Percentiles rank a stretch among this genome's conserved stretches.
Conservation (phyloP, 2,113 vertebrate species). For the Ciconia stormi region DNA sequence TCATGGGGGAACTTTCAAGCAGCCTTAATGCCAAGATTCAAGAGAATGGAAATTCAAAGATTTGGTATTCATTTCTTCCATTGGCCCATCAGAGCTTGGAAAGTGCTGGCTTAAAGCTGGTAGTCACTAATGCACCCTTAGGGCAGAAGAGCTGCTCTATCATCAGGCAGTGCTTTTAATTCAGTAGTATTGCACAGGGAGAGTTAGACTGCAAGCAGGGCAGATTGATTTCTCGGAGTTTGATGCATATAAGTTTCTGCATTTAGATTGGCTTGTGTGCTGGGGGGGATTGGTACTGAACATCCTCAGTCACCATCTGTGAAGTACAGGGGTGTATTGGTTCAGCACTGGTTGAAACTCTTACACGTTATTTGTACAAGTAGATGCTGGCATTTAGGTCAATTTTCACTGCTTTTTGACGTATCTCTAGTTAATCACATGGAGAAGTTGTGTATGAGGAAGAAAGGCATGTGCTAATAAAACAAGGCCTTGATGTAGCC, state of each 20-base stretch:
- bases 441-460: background rate
- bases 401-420: background rate
- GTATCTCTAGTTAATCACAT: background rate
- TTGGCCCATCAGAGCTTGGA: background rate
- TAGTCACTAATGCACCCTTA: background rate
- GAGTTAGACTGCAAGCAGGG: background rate
- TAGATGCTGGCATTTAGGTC: background rate
- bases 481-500: background rate
- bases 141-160: background rate
- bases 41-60: background rate
- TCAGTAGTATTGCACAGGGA: background rate
- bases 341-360: background rate
- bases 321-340: background rate
- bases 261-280: background rate
- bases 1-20: background rate
- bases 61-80: background rate
- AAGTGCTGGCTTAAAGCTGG: background rate
- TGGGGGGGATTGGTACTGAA: background rate
- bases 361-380: background rate
- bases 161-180: background rate
- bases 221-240: background rate
- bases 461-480: background rate
- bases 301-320: background rate
- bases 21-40: background rate
- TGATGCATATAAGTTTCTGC: background rate